Conservation (phyloP, 2,888 invertebrate species). For the Hypomecis atomaria region DNA sequence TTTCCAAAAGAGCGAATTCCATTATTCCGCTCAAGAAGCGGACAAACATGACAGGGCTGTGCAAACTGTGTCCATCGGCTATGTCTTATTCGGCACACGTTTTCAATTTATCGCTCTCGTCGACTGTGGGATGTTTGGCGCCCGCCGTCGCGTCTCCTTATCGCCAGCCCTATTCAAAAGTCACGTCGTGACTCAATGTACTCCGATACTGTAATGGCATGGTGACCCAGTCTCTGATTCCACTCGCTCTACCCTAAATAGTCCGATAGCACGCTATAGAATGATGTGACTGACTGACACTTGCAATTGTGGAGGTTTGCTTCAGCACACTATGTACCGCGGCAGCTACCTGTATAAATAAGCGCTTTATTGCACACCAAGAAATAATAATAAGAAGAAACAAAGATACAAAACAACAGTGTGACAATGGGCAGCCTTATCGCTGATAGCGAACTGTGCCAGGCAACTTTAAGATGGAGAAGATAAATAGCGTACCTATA, state of each 20-base stretch:
- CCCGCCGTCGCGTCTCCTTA: conserved; percentile 60
- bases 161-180: conserved; percentile 62
- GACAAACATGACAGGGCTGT: conserved; percentile 39
- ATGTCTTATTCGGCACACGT: conserved; percentile 73
- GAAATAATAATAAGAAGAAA: too few species aligned
- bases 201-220: conserved; percentile 51
- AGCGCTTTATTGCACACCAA: too few species aligned
- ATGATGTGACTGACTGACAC: not conserved
- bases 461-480: too few species aligned
- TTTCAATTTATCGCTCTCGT: conserved; percentile 74
- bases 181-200: conserved; percentile 58
- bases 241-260: conserved; percentile 12
- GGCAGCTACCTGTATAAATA: too few species aligned
- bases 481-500: too few species aligned
- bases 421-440: too few species aligned
- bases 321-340: too few species aligned
- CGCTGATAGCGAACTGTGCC: too few species aligned
- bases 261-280: conserved; percentile 4
- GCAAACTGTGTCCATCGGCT: conserved; percentile 49
- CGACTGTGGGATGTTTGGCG: conserved; percentile 58
- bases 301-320: not conserved
- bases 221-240: conserved; percentile 39
- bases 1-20: conserved; percentile 38
- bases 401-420: too few species aligned
- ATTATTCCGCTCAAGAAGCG: conserved; percentile 48